Evolutionary conservation across 1,140 invertebrate species (phyloP), one percentile per base, ranked within the genome.

Genomic region (Eumaeus atala): DNA sequence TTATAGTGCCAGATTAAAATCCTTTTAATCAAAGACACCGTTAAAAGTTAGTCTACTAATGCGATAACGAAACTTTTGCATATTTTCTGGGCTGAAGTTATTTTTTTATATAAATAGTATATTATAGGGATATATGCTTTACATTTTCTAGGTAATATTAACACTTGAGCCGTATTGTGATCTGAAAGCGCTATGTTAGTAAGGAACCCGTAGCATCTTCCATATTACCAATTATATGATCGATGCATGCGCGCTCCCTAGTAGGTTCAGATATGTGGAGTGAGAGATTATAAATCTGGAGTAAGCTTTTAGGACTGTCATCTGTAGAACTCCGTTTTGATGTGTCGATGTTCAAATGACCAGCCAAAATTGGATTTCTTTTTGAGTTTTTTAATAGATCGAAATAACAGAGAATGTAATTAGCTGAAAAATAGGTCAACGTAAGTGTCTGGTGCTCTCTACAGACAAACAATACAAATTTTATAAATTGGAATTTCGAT

Each of bases 161-260:
- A n/a, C 14, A 47, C 17, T 47, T 47, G 42, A 6, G 42, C 12
- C 9, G 42, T 47, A 47, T 47, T 47, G 42, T 47, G 42, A 10
- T 47, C 42, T 4, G 42, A 47, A 6, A 47, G 14, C 5, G 3
- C 9, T 17, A 47, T n/a, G n/a, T n/a, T n/a, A n/a, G 16, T 11
- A 48, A 28, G 7, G 1, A 10, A 9, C 17, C 16, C 1, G 16
- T 21, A 21, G 17, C 44, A 1, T 18, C 11, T 9, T 18, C 3
- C 17, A 48, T 7, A 9, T 28, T 48, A n/a, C 44, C 18, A 11
- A 48, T 21, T 9, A 48, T 18, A 11, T 48, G 16, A 16, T 48
- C 44, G 2, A 48, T 48, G 21, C 44, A 48, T 9, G 44, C 12
- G 4, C 18, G 2, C 33, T 28, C 16, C 12, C 47, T 48, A 7